A percentile compares a stretch with the other conserved stretches of the same genome.
phyloP scores from a whole-genome alignment of 2,113 vertebrate species.

The Phalacrocorax brasilianus region DNA sequence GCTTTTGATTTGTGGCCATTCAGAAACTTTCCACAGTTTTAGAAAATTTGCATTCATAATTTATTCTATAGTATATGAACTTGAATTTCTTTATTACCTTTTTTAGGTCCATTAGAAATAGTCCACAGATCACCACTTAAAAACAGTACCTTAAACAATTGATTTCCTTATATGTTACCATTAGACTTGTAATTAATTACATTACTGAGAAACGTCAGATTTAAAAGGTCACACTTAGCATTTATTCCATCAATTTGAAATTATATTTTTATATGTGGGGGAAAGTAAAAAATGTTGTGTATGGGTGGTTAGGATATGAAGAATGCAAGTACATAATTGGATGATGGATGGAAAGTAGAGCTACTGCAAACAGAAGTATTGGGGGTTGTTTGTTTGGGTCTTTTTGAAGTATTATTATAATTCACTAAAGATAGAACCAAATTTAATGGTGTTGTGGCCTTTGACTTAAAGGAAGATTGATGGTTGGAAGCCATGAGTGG shows the following conservation, averaged over 20 bases:
- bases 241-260: neutral
- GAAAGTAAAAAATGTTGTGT: neutral
- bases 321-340: neutral
- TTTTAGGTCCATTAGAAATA: neutral
- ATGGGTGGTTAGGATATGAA: neutral
- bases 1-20: neutral
- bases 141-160: neutral
- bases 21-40: neutral
- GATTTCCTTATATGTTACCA: neutral
- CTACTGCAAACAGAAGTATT: neutral
- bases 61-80: neutral
- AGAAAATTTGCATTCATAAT: neutral
- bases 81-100: neutral
- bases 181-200: neutral
- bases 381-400: neutral
- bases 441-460: neutral
- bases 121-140: neutral
- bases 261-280: neutral
- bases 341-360: neutral
- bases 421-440: neutral
- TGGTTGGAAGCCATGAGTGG: conserved; percentile 42
- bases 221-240: neutral
- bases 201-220: neutral
- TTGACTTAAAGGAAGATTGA: conserved; percentile 26
- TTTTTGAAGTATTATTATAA: neutral